phyloP scores from a whole-genome alignment of 2,797 vertebrate genomes.

The Clarias fuscus region DNA sequence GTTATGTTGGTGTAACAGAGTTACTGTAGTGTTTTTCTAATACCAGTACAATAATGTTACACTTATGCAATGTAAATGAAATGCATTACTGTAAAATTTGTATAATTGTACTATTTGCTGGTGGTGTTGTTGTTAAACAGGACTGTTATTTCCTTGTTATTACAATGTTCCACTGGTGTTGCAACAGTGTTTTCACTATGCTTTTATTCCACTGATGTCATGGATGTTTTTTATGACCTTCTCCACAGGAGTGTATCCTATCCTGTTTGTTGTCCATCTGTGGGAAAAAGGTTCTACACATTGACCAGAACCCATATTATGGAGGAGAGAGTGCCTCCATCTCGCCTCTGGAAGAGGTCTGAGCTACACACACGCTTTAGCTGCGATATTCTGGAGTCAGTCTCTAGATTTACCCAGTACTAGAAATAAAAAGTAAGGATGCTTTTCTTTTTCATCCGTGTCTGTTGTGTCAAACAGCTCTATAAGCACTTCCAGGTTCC shows the following conservation, averaged over 20 bases:
- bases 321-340: constrained; percentile 74
- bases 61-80: neutral
- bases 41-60: neutral
- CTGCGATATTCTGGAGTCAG: neutral
- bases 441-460: neutral
- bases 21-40: neutral
- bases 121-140: neutral
- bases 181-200: neutral
- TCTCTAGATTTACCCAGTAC: neutral
- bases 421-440: neutral
- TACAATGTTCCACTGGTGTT: neutral
- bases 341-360: constrained; percentile 73
- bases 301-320: constrained; percentile 72
- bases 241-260: constrained; percentile 73
- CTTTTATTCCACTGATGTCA: neutral
- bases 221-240: constrained; percentile 23
- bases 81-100: neutral
- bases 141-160: neutral
- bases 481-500: constrained; percentile 71
- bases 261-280: constrained; percentile 72
- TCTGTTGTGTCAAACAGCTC: constrained; percentile 62
- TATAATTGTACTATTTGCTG: neutral
- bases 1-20: neutral
- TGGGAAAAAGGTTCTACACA: constrained; percentile 78
- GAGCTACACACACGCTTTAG: constrained; percentile 1